Base-by-base conservation (phyloP, 2,888 invertebrate genomes). In the Drosophila atripex region DNA sequence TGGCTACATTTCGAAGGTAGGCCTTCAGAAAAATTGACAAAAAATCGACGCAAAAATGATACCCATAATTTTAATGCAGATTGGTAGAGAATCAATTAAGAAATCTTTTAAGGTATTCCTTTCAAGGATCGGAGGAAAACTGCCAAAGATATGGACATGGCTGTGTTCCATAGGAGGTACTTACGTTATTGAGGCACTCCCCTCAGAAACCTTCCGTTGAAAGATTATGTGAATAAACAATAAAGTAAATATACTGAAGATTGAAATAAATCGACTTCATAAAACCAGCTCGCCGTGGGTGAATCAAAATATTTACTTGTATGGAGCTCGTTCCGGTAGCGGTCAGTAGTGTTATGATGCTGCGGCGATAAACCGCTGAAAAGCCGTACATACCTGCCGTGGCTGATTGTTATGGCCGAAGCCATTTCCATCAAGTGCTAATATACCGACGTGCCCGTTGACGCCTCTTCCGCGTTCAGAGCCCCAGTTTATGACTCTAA, bases 381-480 rank as follows among this genome's bases (percentile, higher is more conserved):
- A 53, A 69, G 18, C 43, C 25, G n/a, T 57, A 30, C 46, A 49
- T 53, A 70, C 69, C 71, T 70, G 69, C 39, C 71, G 54, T 46
- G 14, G 60, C 71, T 70, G 70, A 68, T 64, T 71, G 60, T 74
- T 71, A 70, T 66, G 49, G 64, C 50, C 63, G 35, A 9, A 51
- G 51, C 52, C 52, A 58, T 45, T 56, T 59, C 50, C 52, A 73
- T 66, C 50, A 75, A 75, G 58, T 74, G 61, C 52, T 66, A 71
- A 65, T 73, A 71, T 73, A 74, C 61, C 64, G 86, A 63, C 73
- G 77, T 66, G 78, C 78, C 76, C 54, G 69, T 52, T 35, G 58
- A 86, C 83, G 80, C 83, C 83, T 88, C 76, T 83, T 83, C 76
- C 88, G 87, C 86, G 83, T 88, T 77, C 86, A 58, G 75, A 76